A percentile compares a stretch with the other conserved stretches of the same genome.
Conservation (phyloP, 2,113 vertebrate genomes). For the Podarcis muralis region DNA sequence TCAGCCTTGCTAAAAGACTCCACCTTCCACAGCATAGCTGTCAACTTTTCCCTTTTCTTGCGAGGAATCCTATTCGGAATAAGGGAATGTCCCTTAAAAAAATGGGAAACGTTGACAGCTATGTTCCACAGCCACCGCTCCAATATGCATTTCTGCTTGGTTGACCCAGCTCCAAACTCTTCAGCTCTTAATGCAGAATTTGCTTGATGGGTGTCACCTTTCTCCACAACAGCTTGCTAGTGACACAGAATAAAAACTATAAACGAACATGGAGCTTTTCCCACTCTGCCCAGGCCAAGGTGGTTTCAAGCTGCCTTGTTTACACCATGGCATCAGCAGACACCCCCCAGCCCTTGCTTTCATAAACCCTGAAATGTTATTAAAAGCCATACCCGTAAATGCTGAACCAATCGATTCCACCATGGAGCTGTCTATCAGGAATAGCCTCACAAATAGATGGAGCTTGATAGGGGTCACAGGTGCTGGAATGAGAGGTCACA, state of each 20-base stretch:
- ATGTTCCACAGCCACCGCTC: too few species aligned
- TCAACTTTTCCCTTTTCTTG: too few species aligned
- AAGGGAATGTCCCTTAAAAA: too few species aligned
- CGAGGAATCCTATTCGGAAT: too few species aligned
- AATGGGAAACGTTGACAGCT: too few species aligned
- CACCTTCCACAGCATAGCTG: too few species aligned
- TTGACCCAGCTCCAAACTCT: too few species aligned
- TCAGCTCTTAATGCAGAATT: background rate
- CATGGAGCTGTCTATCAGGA: slow-evolving; percentile 29
- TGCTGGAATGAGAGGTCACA: slow-evolving; percentile 54
- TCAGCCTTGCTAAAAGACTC: too few species aligned
- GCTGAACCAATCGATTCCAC: slow-evolving; percentile 60
- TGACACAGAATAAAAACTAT: background rate
- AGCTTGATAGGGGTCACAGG: slow-evolving; percentile 55
- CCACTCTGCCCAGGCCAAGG: background rate
- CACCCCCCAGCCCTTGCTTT: slow-evolving; percentile 3
- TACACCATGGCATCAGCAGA: background rate
- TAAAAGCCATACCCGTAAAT: slow-evolving; percentile 17
- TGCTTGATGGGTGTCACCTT: background rate
- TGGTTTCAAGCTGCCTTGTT: background rate
- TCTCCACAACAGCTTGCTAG: background rate
- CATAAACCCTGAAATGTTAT: background rate
- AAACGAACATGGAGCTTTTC: background rate
- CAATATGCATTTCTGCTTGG: too few species aligned
- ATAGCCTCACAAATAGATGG: slow-evolving; percentile 60